A percentile compares a stretch with the other conserved stretches of the same genome.
These are phyloP conservation scores for Tetropium fuscum DNA, from an alignment of 2,888 invertebrate species.

Conservation along the genomic window DNA sequence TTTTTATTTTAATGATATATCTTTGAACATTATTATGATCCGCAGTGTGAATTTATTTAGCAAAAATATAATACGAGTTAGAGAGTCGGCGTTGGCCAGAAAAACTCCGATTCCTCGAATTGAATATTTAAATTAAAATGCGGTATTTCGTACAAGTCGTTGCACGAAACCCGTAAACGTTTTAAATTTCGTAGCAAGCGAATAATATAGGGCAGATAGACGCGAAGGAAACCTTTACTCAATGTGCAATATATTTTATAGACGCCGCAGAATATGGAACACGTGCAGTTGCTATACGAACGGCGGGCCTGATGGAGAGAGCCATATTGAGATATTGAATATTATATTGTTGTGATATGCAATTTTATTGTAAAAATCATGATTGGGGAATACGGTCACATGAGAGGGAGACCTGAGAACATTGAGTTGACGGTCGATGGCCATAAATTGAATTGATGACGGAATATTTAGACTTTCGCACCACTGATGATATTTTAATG, in stretches of 20 bases:
- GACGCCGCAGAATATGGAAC: constrained; percentile 38
- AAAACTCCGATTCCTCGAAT: background rate
- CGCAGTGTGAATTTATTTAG: too few species aligned
- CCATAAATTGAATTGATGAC: too few species aligned
- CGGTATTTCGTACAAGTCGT: constrained; percentile 5
- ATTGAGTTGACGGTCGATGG: constrained; percentile 45
- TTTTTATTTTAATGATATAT: too few species aligned
- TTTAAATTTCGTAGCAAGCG: constrained; percentile 23
- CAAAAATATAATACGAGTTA: too few species aligned
- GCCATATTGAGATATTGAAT: constrained; percentile 53
- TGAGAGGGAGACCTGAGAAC: constrained; percentile 38
- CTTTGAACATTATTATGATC: too few species aligned
- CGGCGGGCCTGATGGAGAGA: constrained; percentile 37
- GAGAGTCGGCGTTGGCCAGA: too few species aligned
- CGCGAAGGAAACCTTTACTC: constrained; percentile 15
- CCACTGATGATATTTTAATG: too few species aligned
- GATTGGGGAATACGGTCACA: constrained; percentile 43
- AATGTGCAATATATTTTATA: constrained; percentile 42
- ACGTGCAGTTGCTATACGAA: constrained; percentile 42
- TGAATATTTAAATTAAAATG: constrained; percentile 13
- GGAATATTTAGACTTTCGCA: too few species aligned
- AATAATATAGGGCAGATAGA: constrained; percentile 19
- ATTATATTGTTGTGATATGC: constrained; percentile 49
- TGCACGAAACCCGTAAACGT: constrained; percentile 27
- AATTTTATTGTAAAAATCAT: constrained; percentile 49